Percentiles rank a stretch among this genome's conserved stretches.
phyloP scores from a whole-genome alignment of 2,888 invertebrate genomes.

The Himalopsyche kuldschensis region DNA sequence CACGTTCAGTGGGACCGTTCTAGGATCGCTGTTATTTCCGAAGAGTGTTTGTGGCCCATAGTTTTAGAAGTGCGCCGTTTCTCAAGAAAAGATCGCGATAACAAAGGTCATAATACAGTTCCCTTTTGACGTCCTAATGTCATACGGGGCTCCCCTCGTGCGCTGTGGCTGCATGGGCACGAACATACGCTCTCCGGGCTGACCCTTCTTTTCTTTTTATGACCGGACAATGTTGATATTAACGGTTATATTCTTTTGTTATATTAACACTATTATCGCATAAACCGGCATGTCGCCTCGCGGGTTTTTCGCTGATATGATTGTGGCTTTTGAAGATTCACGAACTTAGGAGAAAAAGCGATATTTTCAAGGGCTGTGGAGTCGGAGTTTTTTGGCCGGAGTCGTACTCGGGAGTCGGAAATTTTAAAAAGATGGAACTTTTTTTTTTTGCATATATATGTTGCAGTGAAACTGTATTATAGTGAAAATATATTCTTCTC shows the following conservation, averaged over 20 bases:
- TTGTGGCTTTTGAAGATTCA: neutral
- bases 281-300: neutral
- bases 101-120: slow-evolving; percentile 31
- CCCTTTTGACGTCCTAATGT: slow-evolving; percentile 29
- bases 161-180: neutral
- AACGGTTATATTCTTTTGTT: slow-evolving; percentile 1
- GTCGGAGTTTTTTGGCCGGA: too few species aligned
- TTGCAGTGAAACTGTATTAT: too few species aligned
- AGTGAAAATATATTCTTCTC: too few species aligned
- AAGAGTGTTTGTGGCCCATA: neutral
- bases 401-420: too few species aligned
- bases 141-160: slow-evolving; percentile 9
- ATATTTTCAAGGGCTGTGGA: too few species aligned
- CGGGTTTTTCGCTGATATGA: neutral
- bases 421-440: too few species aligned
- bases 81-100: slow-evolving; percentile 27
- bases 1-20: neutral
- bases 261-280: neutral
- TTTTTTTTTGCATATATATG: too few species aligned
- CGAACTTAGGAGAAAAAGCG: neutral
- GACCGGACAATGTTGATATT: neutral
- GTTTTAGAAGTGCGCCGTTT: neutral
- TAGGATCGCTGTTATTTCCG: neutral
- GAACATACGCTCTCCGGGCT: neutral
- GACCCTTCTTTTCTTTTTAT: neutral